Base-by-base conservation (phyloP, 2,797 vertebrate species). In the Triplophysa yarkandensis region DNA sequence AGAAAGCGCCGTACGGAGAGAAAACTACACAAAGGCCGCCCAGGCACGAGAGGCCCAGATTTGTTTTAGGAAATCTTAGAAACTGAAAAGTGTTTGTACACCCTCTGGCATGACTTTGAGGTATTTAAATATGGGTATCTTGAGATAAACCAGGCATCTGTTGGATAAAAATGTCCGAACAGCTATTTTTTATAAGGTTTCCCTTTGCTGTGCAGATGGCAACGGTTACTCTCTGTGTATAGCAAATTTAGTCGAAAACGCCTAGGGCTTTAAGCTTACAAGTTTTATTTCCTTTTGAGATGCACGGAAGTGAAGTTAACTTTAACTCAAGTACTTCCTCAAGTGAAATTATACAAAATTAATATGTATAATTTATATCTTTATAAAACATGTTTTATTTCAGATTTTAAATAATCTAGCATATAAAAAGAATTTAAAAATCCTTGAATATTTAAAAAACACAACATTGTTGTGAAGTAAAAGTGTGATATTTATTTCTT, bases 1-100 rank as follows among this genome's bases (percentile, higher is more conserved):
- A 61, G 75, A 69, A 81, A 52, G 14, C 71, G 64, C 46, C 11
- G 17, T 10, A 34, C 25, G 39, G 23, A 77, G 66, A 75, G 50
- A 44, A 72, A 76, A 46, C 43, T 34, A 32, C 43, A 64, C 8
- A 14, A 77, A 55, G 61, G 54, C 52, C 66, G 19, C 41, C 68
- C 43, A 57, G 10, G 16, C 28, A 72, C 27, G 28, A 41, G 27
- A 30, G 46, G 23, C 23, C 41, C 27, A 61, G 13, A 50, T 55
- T 72, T 65, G 36, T 30, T 76, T 71, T 13, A 41, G 23, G 52
- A 54, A 58, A 32, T 58, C 17, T 58, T 9, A n/a, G 55, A 28
- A 32, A 58, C 17, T 9, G 0, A 32, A 58, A 58, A 32, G n/a
- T 58, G 27, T 58, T 32, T 58, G 55, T 32, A 4, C 8, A n/a